These are phyloP conservation scores for Emydoidea blandingii DNA, from an alignment of 2,797 vertebrate genomes.

Conservation along the genomic window DNA sequence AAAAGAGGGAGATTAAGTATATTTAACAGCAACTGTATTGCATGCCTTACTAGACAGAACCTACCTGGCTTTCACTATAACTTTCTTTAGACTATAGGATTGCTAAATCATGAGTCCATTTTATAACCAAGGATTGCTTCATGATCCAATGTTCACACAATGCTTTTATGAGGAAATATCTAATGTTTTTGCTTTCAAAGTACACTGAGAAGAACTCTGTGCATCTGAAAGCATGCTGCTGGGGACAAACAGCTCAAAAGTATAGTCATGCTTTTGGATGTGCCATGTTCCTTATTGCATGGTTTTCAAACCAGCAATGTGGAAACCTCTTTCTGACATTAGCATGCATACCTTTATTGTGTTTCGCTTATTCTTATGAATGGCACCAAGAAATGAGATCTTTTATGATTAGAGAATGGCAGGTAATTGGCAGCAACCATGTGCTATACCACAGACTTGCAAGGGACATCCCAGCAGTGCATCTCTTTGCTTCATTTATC, in stretches of 20 bases:
- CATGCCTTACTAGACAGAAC: not conserved
- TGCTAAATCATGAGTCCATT: not conserved
- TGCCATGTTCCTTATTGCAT: not conserved
- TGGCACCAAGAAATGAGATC: not conserved
- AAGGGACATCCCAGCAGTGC: not conserved
- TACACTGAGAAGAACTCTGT: not conserved
- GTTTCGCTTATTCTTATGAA: not conserved
- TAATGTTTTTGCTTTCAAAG: not conserved
- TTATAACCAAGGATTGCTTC: not conserved
- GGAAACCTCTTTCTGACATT: not conserved
- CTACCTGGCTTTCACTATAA: not conserved
- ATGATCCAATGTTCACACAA: not conserved
- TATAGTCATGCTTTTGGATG: not conserved
- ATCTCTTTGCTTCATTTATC: not conserved
- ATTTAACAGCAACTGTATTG: not conserved
- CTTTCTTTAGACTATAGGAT: not conserved
- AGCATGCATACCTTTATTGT: not conserved
- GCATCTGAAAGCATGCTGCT: not conserved
- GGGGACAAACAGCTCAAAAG: not conserved
- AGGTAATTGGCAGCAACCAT: not conserved
- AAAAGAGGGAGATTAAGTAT: not conserved
- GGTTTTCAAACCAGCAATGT: not conserved
- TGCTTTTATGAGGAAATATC: not conserved
- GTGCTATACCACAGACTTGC: not conserved
- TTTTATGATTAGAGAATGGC: not conserved